phyloP scores from a whole-genome alignment of 2,797 vertebrate genomes.

The Picus viridis region DNA sequence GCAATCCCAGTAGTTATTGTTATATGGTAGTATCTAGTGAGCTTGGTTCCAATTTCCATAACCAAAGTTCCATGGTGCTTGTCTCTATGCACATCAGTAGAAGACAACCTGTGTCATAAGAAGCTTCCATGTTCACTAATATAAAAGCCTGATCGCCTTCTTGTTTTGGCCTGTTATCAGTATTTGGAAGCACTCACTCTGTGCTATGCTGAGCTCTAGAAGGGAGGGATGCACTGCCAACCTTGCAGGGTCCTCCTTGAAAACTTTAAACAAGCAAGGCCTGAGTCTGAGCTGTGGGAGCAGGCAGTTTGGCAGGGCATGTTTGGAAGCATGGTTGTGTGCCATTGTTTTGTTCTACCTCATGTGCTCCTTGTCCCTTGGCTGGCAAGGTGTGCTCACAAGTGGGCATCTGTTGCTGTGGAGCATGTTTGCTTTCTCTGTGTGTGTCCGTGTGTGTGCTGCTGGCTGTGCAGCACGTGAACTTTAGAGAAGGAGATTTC shows the following conservation, averaged over 20 bases:
- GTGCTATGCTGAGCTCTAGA: neutral
- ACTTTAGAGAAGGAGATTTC: neutral
- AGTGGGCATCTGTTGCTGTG: neutral
- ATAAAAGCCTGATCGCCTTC: neutral
- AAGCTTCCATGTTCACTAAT: neutral
- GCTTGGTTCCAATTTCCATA: neutral
- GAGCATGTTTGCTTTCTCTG: neutral
- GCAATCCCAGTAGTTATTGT: neutral
- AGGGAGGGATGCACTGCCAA: neutral
- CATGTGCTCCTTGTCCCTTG: neutral
- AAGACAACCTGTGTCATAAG: neutral
- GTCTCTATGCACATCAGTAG: neutral
- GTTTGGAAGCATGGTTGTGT: neutral
- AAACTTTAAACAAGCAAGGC: neutral
- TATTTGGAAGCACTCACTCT: neutral
- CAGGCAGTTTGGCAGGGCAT: neutral
- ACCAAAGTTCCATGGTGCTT: neutral
- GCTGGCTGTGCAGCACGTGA: neutral
- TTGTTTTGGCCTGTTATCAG: neutral
- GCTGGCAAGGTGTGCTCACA: neutral
- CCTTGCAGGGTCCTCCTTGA: neutral
- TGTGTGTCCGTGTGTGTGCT: neutral
- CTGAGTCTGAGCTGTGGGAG: neutral
- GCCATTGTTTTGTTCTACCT: neutral
- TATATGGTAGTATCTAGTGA: neutral